Evolutionary conservation across 2,797 vertebrate genomes (phyloP), one percentile per base, ranked within the genome.

Genomic region (Fratercula arctica): DNA sequence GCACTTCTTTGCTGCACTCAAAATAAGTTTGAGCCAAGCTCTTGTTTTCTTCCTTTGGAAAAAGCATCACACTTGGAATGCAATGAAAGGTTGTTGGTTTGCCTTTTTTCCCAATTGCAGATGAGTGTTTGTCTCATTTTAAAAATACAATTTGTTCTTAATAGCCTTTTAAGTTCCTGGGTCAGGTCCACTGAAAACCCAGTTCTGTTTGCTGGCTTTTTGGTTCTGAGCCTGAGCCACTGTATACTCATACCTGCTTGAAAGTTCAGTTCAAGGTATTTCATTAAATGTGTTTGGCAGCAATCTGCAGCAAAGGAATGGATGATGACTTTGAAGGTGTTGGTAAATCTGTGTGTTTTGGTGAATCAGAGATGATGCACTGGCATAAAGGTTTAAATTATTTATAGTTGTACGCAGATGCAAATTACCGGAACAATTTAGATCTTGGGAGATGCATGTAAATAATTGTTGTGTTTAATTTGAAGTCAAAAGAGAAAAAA

Each of bases 331-430:
- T 89, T 46, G 90, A 95, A 95, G 53, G 84, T 94, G 68, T 83
- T 79, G 35, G 78, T 95, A 95, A 92, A 94, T 93, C 77, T 89
- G 39, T 31, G 0, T 89, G 63, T 87, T 93, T 68, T 75, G 68
- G 64, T 97, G 91, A 96, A 93, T 93, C 86, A 96, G 92, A 89
- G 69, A 87, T 96, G 90, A 92, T 85, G 53, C 86, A 66, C 64
- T 93, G 41, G 37, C 64, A 43, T 89, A 95, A 89, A 93, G 45
- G 70, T 94, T 96, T 95, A 73, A 88, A 84, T 95, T 92, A 95
- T 94, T 94, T 93, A 89, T 93, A 95, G 68, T 54, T 92, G 45
- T 51, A 80, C 26, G 2, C 60, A 93, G 68, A 91, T 95, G 93
- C 64, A 94, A 72, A 90, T 94, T 85, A 82, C 57, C 0, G 1